A percentile compares a stretch with the other conserved stretches of the same genome.
Conservation (phyloP, 2,888 invertebrate species). For the Acleris holmiana region DNA sequence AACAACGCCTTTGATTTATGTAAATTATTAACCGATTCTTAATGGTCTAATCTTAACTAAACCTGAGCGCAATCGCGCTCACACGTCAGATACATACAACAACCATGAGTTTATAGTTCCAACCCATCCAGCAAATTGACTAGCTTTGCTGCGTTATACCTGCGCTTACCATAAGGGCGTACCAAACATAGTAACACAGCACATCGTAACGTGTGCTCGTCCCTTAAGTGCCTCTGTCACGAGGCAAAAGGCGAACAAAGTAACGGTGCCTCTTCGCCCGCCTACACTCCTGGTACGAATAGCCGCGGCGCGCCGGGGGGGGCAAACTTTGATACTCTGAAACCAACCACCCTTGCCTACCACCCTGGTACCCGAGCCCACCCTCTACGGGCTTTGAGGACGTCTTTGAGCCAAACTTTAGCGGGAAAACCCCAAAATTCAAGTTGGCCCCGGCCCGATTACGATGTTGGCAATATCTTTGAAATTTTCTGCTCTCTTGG, state of each 20-base stretch:
- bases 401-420: slow-evolving; percentile 81
- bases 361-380: slow-evolving; percentile 73
- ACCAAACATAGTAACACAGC: slow-evolving; percentile 51
- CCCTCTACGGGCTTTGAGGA: slow-evolving; percentile 80
- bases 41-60: no score
- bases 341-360: slow-evolving; percentile 66
- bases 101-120: background rate
- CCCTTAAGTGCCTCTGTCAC: slow-evolving; percentile 83
- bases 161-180: slow-evolving; percentile 13
- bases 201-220: slow-evolving; percentile 67
- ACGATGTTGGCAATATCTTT: slow-evolving; percentile 79
- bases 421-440: slow-evolving; percentile 82
- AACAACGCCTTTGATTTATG: no score
- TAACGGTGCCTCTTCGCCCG: slow-evolving; percentile 68
- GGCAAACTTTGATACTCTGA: slow-evolving; percentile 78
- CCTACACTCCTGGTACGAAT: slow-evolving; percentile 63
- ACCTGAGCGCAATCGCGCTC: no score
- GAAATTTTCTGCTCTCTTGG: slow-evolving; percentile 77
- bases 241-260: slow-evolving; percentile 82
- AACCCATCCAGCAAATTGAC: slow-evolving; percentile 16
- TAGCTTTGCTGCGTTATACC: slow-evolving; percentile 13
- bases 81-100: no score
- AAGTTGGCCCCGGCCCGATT: slow-evolving; percentile 76
- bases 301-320: slow-evolving; percentile 69
- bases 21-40: no score